These are phyloP conservation scores for Coenobita brevimanus DNA, from an alignment of 1,140 invertebrate genomes.

Conservation along the genomic window DNA sequence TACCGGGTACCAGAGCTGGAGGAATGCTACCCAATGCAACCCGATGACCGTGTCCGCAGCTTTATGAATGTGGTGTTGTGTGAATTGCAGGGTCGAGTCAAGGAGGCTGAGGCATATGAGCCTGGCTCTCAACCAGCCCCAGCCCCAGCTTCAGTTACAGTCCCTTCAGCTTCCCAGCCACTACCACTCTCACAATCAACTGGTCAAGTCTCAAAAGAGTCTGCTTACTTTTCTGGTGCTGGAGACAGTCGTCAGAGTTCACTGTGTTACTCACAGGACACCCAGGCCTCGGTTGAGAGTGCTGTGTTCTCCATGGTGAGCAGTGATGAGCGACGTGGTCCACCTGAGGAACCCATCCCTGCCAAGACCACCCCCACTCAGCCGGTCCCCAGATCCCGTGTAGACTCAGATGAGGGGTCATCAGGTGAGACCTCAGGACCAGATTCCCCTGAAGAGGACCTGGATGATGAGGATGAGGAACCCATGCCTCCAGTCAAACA, in stretches of 20 bases:
- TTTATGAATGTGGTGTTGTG: conserved; percentile 69
- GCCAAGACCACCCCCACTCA: conserved; percentile 41
- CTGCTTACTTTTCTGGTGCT: conserved; percentile 70
- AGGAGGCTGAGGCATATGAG: conserved; percentile 26
- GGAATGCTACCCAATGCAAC: conserved; percentile 76
- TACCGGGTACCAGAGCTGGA: conserved; percentile 81
- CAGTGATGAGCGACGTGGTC: conserved; percentile 25
- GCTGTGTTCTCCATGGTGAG: conserved; percentile 29
- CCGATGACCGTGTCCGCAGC: conserved; percentile 64
- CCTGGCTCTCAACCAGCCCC: conserved; percentile 63
- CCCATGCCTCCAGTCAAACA: not conserved
- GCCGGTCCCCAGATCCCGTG: conserved; percentile 36
- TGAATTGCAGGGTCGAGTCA: conserved; percentile 69
- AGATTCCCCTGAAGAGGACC: conserved; percentile 84
- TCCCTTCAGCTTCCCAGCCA: not conserved
- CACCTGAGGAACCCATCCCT: conserved; percentile 30
- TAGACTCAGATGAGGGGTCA: conserved; percentile 74
- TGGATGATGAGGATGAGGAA: conserved; percentile 81
- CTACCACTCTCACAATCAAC: not conserved
- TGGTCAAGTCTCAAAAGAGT: conserved; percentile 62
- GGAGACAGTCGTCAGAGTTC: conserved; percentile 70
- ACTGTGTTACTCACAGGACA: conserved; percentile 66
- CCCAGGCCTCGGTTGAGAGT: conserved; percentile 42
- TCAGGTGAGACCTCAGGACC: conserved; percentile 91
- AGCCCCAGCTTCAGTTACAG: not conserved